phyloP scores from a whole-genome alignment of 2,113 vertebrate species.

The Dryoscopus gambensis region DNA sequence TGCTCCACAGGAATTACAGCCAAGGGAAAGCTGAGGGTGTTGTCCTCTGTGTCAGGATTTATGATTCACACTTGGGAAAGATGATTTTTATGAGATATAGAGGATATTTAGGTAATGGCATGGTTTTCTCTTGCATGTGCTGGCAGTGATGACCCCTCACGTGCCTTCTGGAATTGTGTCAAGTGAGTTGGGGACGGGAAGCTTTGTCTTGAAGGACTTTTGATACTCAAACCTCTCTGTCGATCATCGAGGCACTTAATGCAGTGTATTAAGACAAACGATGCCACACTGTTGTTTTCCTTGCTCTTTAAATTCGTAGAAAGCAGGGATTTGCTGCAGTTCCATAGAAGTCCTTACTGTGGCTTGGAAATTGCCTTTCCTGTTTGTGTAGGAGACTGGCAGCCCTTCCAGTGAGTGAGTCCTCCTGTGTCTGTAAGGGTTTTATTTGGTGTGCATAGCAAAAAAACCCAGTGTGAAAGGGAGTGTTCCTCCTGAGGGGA shows the following conservation, averaged over 20 bases:
- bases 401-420: not conserved
- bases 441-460: not conserved
- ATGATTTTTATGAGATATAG: not conserved
- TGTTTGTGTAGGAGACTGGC: not conserved
- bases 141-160: accelerated
- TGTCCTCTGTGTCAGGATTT: not conserved
- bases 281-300: not conserved
- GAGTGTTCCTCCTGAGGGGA: not conserved
- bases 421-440: not conserved
- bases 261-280: not conserved
- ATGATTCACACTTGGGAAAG: not conserved
- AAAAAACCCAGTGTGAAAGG: not conserved
- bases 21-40: not conserved
- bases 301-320: not conserved
- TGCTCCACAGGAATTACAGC: not conserved
- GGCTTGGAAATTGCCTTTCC: not conserved
- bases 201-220: not conserved
- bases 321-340: not conserved
- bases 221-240: not conserved
- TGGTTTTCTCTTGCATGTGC: not conserved
- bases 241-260: not conserved
- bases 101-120: not conserved
- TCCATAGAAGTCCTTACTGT: not conserved
- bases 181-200: not conserved
- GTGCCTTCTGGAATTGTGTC: not conserved